Evolutionary conservation across 2,113 vertebrate species (phyloP), one percentile per base, ranked within the genome.

Genomic region (Cervus canadensis): DNA sequence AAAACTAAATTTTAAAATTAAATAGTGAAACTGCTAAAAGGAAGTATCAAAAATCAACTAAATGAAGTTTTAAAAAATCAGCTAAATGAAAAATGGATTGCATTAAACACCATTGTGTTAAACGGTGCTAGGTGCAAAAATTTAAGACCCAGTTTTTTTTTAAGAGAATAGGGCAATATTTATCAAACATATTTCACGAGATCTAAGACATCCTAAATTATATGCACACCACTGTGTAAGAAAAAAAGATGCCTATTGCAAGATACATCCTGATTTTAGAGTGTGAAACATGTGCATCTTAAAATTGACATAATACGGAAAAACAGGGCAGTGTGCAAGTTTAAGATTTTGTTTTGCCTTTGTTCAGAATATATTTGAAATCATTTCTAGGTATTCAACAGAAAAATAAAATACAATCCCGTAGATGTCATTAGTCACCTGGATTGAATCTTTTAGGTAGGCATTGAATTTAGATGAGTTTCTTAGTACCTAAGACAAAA

Each of bases 331-430:
- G 3, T 88, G 48, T 78, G 30, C 12, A 96, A 13, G 19, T 87
- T 92, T 45, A 83, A 83, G 23, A 45, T 92, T 97, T 96, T 71
- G 57, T 81, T 91, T 97, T 89, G 54, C 30, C 7, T 71, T 85
- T 74, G 79, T 95, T 94, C 26, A 56, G 86, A 95, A 56, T 89
- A 43, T 56, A 90, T 87, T 89, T 87, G 11, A 97, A 95, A 14
- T 94, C 54, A 26, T 94, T 97, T 92, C 50, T 62, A 84, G 54
- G 59, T 93, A 71, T 50, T 92, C 48, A 95, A 36, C 57, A 94
- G 76, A 87, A 67, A 95, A 92, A 43, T 48, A 59, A 60, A 87
- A 82, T 92, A 85, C 87, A 93, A 50, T 89, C 13, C 13, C 19
- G 0, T 25, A 57, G 59, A 26, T 96, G 12, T 62, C 33, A 36